These are phyloP conservation scores for Xiphydria camelus DNA, from an alignment of 2,888 invertebrate genomes.

Conservation along the genomic window DNA sequence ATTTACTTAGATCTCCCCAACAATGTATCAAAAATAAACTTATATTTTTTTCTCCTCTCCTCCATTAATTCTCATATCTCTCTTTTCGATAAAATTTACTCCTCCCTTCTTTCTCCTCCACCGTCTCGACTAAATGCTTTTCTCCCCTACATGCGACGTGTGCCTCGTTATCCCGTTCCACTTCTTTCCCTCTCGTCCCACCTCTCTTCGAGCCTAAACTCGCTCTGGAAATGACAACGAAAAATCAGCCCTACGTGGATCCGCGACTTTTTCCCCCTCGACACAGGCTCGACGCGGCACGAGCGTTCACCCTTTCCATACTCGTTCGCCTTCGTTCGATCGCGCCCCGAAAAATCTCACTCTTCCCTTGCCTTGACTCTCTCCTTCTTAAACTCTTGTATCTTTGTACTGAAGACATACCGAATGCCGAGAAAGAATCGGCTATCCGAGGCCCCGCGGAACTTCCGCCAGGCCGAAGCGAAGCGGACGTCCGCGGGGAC, in stretches of 20 bases:
- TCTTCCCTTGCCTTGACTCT: conserved; percentile 4
- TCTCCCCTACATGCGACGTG: conserved; percentile 23
- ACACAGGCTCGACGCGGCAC: too few species aligned
- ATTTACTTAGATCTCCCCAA: conserved; percentile 52
- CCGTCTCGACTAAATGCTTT: conserved; percentile 13
- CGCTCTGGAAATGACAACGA: too few species aligned
- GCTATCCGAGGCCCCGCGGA: conserved; percentile 19
- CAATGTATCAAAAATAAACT: conserved; percentile 59
- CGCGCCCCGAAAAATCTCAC: conserved; percentile 4
- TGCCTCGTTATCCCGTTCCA: too few species aligned
- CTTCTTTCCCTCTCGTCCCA: too few species aligned
- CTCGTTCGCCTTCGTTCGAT: background rate
- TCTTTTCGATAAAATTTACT: conserved; percentile 18
- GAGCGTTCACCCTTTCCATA: background rate
- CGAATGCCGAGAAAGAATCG: conserved; percentile 32
- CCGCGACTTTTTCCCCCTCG: too few species aligned
- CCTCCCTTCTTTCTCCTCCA: conserved; percentile 26
- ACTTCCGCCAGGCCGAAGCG: too few species aligned
- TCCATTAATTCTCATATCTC: conserved; percentile 21
- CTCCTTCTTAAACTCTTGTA: conserved; percentile 29
- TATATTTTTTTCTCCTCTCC: conserved; percentile 37
- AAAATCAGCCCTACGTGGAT: background rate
- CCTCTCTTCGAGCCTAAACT: background rate
- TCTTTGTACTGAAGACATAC: conserved; percentile 47
- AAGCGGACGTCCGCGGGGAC: too few species aligned